Conservation (phyloP, 2,113 vertebrate genomes). For the Ifrita kowaldi region DNA sequence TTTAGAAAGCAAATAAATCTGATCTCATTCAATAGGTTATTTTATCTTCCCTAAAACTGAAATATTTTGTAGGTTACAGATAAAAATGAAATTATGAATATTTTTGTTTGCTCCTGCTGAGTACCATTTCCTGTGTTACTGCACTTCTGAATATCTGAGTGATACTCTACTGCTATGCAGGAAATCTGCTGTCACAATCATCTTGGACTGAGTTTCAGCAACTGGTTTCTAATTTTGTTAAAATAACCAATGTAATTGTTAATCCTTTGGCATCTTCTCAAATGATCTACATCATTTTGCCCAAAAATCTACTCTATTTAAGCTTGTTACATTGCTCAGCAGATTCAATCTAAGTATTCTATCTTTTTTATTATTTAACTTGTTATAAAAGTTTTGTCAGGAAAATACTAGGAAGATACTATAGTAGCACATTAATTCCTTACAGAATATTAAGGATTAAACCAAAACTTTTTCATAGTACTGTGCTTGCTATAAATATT, state of each 20-base stretch:
- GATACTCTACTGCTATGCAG: not conserved
- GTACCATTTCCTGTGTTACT: not conserved
- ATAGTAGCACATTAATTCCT: not conserved
- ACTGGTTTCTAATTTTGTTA: not conserved
- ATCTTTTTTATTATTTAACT: not conserved
- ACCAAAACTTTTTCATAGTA: not conserved
- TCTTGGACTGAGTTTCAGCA: not conserved
- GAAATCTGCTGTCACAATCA: not conserved
- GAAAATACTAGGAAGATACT: not conserved
- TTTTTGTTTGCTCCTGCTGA: not conserved
- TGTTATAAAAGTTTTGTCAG: not conserved
- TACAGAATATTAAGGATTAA: not conserved
- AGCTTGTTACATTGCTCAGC: not conserved
- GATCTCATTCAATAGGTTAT: not conserved
- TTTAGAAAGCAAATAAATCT: not conserved
- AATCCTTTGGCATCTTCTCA: not conserved
- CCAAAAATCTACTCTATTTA: not conserved
- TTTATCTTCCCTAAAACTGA: not conserved
- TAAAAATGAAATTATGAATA: not conserved
- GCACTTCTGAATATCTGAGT: not conserved
- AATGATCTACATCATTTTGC: not conserved
- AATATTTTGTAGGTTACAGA: not conserved
- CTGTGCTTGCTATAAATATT: not conserved
- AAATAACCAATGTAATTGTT: not conserved
- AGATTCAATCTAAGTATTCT: not conserved